Percentiles rank a stretch among this genome's conserved stretches.
These are phyloP conservation scores for Orycteropus afer DNA, from an alignment of 2,113 vertebrate genomes.

Conservation along the genomic window DNA sequence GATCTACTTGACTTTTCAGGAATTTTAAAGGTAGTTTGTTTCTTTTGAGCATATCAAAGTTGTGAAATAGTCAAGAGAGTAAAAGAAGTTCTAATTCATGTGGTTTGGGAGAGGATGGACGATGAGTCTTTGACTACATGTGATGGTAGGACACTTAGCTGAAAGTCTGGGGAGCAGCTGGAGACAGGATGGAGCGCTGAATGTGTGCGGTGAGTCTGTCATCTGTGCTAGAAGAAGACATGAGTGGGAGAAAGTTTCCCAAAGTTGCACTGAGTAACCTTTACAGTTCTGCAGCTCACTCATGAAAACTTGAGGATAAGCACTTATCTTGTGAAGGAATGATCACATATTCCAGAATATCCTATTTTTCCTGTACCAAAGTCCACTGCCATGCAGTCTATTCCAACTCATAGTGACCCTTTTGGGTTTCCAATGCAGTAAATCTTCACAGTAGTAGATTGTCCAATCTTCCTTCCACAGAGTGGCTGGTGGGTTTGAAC, in stretches of 20 bases:
- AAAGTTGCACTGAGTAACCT: too few relatives aligned
- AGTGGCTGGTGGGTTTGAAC: too few relatives aligned
- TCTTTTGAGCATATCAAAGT: background rate
- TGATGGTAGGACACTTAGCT: too few relatives aligned
- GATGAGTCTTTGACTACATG: fast-evolving
- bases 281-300: background rate
- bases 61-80: background rate
- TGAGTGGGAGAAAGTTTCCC: fast-evolving
- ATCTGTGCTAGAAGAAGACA: background rate
- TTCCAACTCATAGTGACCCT: too few relatives aligned
- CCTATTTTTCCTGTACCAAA: background rate
- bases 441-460: too few relatives aligned
- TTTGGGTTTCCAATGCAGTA: too few relatives aligned
- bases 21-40: background rate
- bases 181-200: background rate
- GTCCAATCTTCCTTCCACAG: too few relatives aligned
- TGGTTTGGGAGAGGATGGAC: background rate
- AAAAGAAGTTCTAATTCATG: background rate
- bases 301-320: background rate
- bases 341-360: background rate
- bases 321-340: background rate
- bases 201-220: too few relatives aligned
- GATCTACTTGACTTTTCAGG: background rate
- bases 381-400: too few relatives aligned
- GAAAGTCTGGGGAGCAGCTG: background rate